Conservation (phyloP, 2,113 vertebrate genomes). For the Crotophaga sulcirostris region DNA sequence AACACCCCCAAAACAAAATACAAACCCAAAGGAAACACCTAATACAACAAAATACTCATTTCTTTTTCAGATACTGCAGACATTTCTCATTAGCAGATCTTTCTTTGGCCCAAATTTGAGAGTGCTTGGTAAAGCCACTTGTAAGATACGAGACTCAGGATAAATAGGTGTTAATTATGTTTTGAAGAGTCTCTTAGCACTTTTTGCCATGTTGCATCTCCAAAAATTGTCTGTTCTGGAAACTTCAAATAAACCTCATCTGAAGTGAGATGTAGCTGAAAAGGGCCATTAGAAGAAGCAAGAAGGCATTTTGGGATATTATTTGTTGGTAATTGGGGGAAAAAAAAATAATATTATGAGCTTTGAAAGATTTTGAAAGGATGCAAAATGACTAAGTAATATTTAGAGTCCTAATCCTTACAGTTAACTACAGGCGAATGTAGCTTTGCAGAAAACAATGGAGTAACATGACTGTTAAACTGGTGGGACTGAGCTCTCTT, state of each 20-base stretch:
- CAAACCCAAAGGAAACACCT: background rate
- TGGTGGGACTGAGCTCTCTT: background rate
- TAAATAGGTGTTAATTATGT: constrained; percentile 61
- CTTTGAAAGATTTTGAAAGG: constrained; percentile 15
- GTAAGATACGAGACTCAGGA: background rate
- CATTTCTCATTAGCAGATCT: background rate
- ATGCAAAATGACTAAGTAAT: background rate
- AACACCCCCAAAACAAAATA: background rate
- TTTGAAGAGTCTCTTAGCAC: constrained; percentile 40
- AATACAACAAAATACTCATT: background rate
- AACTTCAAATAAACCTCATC: constrained; percentile 50
- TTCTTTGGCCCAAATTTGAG: background rate
- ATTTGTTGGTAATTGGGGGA: background rate
- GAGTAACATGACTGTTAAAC: background rate
- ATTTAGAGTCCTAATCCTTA: background rate
- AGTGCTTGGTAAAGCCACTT: background rate
- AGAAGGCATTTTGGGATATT: constrained; percentile 7
- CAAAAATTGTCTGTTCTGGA: constrained; percentile 20
- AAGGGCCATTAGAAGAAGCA: background rate
- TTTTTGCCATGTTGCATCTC: constrained; percentile 17
- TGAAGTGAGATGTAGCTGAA: constrained; percentile 43
- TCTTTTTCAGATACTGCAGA: background rate
- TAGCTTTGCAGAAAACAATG: background rate
- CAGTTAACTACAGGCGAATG: background rate
- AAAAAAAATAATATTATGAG: background rate